A percentile compares a stretch with the other conserved stretches of the same genome.
Conservation (phyloP, 2,797 vertebrate genomes). For the Eurystomus glaucurus region DNA sequence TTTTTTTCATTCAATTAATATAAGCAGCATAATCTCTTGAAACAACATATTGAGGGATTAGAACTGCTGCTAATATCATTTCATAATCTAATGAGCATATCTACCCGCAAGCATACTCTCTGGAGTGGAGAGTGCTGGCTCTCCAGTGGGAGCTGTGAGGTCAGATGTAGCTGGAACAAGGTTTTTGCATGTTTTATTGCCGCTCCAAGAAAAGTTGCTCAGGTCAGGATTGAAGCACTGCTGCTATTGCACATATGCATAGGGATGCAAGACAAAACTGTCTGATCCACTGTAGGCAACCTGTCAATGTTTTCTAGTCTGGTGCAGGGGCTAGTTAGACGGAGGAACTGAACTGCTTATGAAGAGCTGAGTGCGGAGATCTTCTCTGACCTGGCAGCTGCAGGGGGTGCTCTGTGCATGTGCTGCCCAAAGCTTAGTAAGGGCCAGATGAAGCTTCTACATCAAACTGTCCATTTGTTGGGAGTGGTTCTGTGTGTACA, state of each 20-base stretch:
- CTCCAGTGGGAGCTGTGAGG: background rate
- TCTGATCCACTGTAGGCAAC: accelerated
- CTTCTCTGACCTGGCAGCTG: background rate
- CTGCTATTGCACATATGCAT: background rate
- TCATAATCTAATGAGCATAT: background rate
- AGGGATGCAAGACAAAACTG: background rate
- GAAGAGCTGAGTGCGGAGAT: background rate
- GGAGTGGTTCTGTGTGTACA: background rate
- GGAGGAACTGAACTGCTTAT: background rate
- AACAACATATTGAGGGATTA: background rate
- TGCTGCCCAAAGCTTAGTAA: background rate
- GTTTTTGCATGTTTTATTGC: background rate
- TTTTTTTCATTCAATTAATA: background rate
- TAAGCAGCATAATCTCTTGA: background rate
- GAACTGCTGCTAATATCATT: background rate
- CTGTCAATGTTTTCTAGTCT: accelerated
- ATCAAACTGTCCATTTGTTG: background rate
- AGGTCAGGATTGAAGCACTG: background rate
- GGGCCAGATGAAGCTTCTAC: background rate
- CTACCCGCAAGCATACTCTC: background rate
- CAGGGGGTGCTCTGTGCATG: constrained; percentile 18
- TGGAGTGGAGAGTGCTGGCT: background rate
- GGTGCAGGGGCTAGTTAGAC: background rate
- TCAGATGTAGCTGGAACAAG: background rate
- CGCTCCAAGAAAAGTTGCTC: background rate